Percentiles rank a stretch among this genome's conserved stretches.
Evolutionary conservation across 1,140 invertebrate species (phyloP).

Genomic region (Megalonaias nervosa): DNA sequence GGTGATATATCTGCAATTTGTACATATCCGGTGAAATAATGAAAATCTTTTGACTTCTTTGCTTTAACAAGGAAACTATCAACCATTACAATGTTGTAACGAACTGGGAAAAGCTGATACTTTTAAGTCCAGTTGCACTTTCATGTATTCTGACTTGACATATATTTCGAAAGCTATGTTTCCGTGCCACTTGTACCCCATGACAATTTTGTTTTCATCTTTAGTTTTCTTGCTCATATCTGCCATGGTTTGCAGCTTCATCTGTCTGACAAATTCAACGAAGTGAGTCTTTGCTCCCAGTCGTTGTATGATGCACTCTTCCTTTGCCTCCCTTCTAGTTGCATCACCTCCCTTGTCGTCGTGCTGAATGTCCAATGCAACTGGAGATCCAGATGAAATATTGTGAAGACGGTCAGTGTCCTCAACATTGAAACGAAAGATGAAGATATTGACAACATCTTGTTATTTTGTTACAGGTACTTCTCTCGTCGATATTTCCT

Average conservation of each 20-base stretch:
- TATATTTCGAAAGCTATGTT: slow-evolving; percentile 27
- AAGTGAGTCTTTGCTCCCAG: slow-evolving; percentile 35
- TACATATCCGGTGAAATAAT: slow-evolving; percentile 20
- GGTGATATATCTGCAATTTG: slow-evolving; percentile 17
- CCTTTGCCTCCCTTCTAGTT: neutral
- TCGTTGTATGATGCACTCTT: slow-evolving; percentile 29
- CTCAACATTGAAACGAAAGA: slow-evolving; percentile 31
- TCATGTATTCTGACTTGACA: slow-evolving; percentile 13
- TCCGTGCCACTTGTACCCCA: slow-evolving; percentile 26
- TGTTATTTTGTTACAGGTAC: slow-evolving; percentile 15
- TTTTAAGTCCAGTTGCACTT: no score
- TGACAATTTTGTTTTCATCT: slow-evolving; percentile 7
- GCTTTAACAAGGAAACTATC: slow-evolving; percentile 30
- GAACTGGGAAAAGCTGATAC: slow-evolving; percentile 7
- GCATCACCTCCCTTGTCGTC: slow-evolving; percentile 14
- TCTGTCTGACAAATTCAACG: slow-evolving; percentile 33
- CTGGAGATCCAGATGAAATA: slow-evolving; percentile 25
- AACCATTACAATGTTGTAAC: slow-evolving; percentile 14
- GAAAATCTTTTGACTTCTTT: slow-evolving; percentile 31
- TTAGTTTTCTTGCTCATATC: slow-evolving; percentile 31
- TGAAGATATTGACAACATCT: slow-evolving; percentile 33
- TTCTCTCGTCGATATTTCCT: slow-evolving; percentile 32
- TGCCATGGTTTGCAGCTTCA: slow-evolving; percentile 34
- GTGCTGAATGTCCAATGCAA: slow-evolving; percentile 9
- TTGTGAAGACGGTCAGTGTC: slow-evolving; percentile 22